Base-by-base conservation (phyloP, 2,888 invertebrate genomes). In the Anorthoa munda region DNA sequence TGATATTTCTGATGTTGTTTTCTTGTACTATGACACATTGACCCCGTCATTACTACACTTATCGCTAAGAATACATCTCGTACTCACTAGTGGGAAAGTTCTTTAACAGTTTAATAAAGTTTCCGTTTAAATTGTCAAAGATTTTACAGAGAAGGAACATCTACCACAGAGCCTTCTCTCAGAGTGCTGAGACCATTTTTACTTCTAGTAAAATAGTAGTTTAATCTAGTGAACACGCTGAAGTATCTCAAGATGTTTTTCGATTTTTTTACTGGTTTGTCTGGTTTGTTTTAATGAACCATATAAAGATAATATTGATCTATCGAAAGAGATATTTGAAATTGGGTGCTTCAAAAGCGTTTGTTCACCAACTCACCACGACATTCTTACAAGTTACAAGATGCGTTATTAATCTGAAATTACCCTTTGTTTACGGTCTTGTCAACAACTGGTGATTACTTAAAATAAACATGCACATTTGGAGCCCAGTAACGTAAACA, bases 381-480 rank as follows among this genome's bases (percentile, higher is more conserved):
- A 56, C 4, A 61, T 61, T 46, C 61, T 63, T 23, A 39, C 15
- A 48, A 39, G 26, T 66, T 45, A 46, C 26, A 48, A 39, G 31
- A 46, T 50, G 4, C 50, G 55, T 61, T 66, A 69, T 53, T 59
- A 56, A 48, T 70, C 12, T 55, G 5, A 61, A 72, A 67, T 61
- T 18, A 50, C 77, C 64, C 67, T 80, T 84, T 84, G 84, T 81
- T 73, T 81, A 81, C 66, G 1, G 59, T 55, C 50, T 61, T 55
- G 69, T 74, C 61, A 70, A 77, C 73, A 68, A 73, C 65, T 56
- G 39, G 46, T 69, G 71, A 75, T 72, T 70, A 81, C 71, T 56
- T 63, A 55, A 53, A 79, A 58, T 72, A 74, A 72, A 80, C 76
- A 79, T 51, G 2, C 26, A 58, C 70, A 72, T 72, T 82, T 67